These are phyloP conservation scores for Tricholauxania praeusta DNA, from an alignment of 2,888 invertebrate genomes.

Conservation along the genomic window DNA sequence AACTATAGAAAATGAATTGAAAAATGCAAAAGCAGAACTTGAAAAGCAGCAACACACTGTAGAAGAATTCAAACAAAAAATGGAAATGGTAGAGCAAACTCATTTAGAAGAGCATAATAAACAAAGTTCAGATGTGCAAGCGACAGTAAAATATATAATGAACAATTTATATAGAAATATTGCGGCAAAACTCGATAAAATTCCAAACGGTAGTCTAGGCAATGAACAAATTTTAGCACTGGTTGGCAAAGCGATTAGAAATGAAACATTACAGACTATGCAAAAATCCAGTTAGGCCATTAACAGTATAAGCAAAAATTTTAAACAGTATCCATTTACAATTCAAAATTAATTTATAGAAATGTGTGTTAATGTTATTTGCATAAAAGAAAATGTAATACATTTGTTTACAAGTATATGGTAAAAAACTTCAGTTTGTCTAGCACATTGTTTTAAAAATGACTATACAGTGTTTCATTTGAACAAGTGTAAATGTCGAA, in stretches of 20 bases:
- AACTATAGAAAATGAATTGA: conserved; percentile 18
- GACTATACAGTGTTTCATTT: too few relatives aligned
- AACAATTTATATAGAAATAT: conserved; percentile 56
- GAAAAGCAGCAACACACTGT: conserved; percentile 12
- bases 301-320: not conserved
- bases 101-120: not conserved
- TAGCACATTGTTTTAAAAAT: too few relatives aligned
- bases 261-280: conserved; percentile 54
- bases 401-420: too few relatives aligned
- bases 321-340: not conserved
- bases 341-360: not conserved
- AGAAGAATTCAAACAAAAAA: conserved; percentile 29
- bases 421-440: too few relatives aligned
- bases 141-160: conserved; percentile 55
- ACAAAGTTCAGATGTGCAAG: not conserved
- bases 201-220: conserved; percentile 23
- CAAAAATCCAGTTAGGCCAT: conserved; percentile 18
- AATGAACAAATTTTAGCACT: conserved; percentile 51
- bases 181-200: conserved; percentile 45
- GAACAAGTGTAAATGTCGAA: too few relatives aligned
- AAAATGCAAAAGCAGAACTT: conserved; percentile 25
- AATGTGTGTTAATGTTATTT: not conserved
- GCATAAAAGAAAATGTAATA: not conserved
- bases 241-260: conserved; percentile 53
- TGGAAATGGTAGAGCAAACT: not conserved